These are phyloP conservation scores for Phoxinus phoxinus DNA, from an alignment of 2,113 vertebrate genomes.

Conservation along the genomic window DNA sequence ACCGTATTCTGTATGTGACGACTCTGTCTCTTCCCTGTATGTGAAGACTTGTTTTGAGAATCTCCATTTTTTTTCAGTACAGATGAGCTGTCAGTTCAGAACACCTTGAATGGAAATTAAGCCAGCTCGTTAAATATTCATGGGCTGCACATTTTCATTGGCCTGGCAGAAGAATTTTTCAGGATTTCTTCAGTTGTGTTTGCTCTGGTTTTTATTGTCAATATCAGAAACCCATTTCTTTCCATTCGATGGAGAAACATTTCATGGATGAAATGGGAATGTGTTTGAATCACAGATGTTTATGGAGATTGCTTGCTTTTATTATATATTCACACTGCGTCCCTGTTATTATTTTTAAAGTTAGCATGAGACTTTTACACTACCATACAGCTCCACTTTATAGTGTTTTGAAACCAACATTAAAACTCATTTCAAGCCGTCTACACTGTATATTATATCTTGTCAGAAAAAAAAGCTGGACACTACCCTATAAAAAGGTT, in stretches of 20 bases:
- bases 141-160: not conserved
- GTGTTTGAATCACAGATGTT: not conserved
- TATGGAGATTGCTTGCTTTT: not conserved
- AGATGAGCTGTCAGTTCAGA: constrained; percentile 3
- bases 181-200: not conserved
- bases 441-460: too few species aligned
- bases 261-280: not conserved
- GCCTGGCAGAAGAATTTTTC: not conserved
- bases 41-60: not conserved
- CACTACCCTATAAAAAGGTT: too few species aligned
- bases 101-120: not conserved
- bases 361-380: not conserved
- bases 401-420: not conserved
- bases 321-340: not conserved
- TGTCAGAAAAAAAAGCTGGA: too few species aligned
- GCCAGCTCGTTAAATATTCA: not conserved
- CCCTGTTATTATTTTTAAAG: constrained; percentile 1
- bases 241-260: not conserved
- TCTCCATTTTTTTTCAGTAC: not conserved
- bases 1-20: too few species aligned
- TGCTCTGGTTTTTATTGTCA: not conserved
- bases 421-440: not conserved
- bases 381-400: not conserved
- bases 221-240: constrained; percentile 4
- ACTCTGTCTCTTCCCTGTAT: too few species aligned